Conservation (phyloP, 2,113 vertebrate genomes). For the Clarias gariepinus region DNA sequence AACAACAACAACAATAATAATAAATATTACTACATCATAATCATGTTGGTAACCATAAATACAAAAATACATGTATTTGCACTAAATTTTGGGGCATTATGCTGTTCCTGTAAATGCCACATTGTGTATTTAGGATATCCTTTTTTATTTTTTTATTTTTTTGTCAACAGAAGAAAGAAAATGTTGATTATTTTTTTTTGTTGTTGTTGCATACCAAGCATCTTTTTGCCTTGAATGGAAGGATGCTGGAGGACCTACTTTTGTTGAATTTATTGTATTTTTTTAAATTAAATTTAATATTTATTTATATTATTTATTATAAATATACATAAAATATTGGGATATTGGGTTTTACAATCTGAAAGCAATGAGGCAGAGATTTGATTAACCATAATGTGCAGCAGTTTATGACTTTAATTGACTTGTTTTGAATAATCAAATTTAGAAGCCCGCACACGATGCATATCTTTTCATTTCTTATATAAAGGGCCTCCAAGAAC, state of each 20-base stretch:
- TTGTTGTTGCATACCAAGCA: too few relatives aligned
- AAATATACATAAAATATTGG: too few relatives aligned
- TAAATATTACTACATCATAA: background rate
- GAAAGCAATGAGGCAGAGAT: background rate
- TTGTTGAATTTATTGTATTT: too few relatives aligned
- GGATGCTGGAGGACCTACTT: too few relatives aligned
- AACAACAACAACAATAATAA: background rate
- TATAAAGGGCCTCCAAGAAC: background rate
- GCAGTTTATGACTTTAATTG: background rate
- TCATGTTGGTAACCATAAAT: background rate
- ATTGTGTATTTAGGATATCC: too few relatives aligned
- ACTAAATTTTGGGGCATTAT: background rate
- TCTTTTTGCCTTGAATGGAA: too few relatives aligned
- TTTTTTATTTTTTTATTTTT: too few relatives aligned
- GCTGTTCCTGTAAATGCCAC: too few relatives aligned
- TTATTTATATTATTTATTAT: too few relatives aligned
- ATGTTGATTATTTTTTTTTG: too few relatives aligned
- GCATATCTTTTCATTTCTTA: background rate
- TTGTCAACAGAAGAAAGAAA: too few relatives aligned
- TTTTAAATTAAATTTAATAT: too few relatives aligned
- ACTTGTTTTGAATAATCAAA: background rate
- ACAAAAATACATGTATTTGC: background rate
- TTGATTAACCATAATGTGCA: background rate
- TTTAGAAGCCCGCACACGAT: background rate
- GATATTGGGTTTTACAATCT: background rate